Evolutionary conservation across 2,113 vertebrate species (phyloP), one percentile per base, ranked within the genome.

Genomic region (Fregetta grallaria): DNA sequence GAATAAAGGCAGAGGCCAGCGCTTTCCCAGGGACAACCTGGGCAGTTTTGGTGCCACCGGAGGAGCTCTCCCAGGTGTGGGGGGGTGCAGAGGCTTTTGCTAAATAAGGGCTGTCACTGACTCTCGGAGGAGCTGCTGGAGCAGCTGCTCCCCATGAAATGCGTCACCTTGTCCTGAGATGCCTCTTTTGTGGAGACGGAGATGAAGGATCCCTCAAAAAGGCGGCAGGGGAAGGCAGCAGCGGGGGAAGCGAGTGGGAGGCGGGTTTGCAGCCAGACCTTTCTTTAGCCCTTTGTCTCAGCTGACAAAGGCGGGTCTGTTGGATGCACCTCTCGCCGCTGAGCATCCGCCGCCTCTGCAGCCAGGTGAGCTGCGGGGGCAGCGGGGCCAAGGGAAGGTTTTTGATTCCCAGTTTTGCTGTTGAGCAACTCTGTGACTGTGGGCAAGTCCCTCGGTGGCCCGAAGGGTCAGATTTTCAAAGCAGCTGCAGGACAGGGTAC

Each of bases 271-370:
- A 91, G 86, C 58, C 91, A 78, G 91, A 72, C 52, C 89, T 95
- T 86, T 94, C 94, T 96, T 86, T 93, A 91, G 89, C 94, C 91
- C 92, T 97, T 97, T 97, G 96, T 97, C 74, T 90, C 50, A 58
- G 90, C 81, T 36, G 27, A 97, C 95, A 96, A 95, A 97, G 94
- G 83, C 81, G 26, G 83, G 79, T 96, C 91, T 97, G 95, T 96
- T 83, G 92, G 86, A 14, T 55, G 96, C 72, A 90, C 92, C 96
- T 94, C 90, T 84, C 4, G 0, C 50, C 6, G 27, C 81, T 7
- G n/a, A 32, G 94, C 92, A 61, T 5, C 86, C 52, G 3, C 63
- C 9, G 30, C 52, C 78, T 40, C 83, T 20, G 84, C 88, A 18
- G 94, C 92, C 96, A 97, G 95, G 96, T 95, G 93, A 95, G 94